Percentiles rank a stretch among this genome's conserved stretches.
These are phyloP conservation scores for Athrips mouffetella DNA, from an alignment of 2,888 invertebrate genomes.

Conservation along the genomic window DNA sequence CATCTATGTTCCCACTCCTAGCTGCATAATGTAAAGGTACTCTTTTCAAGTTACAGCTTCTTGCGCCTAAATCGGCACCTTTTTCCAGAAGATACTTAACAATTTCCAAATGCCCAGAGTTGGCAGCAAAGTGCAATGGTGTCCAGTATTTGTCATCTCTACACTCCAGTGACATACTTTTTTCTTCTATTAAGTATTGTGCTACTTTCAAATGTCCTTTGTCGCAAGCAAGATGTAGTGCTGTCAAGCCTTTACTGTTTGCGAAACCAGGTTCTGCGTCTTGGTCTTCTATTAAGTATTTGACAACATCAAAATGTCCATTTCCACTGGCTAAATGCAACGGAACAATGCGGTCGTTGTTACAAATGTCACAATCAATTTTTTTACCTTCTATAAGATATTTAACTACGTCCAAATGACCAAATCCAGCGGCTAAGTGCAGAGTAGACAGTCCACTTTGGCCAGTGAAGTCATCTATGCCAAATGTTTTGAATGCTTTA, in stretches of 20 bases:
- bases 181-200: constrained; percentile 8
- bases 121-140: not conserved
- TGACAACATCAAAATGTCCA: constrained; percentile 1
- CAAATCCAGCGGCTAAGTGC: constrained; percentile 3
- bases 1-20: not conserved
- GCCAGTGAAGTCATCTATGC: not conserved
- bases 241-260: not conserved
- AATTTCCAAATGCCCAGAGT: not conserved
- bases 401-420: not conserved
- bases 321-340: not conserved
- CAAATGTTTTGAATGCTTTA: not conserved
- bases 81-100: constrained; percentile 5
- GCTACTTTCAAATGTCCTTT: constrained; percentile 1
- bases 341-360: not conserved
- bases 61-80: not conserved
- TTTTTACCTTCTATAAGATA: not conserved
- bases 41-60: not conserved
- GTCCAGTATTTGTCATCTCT: not conserved
- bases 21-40: constrained; percentile 5
- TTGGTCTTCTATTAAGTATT: not conserved
- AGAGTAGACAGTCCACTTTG: not conserved
- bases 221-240: constrained; percentile 2
- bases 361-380: constrained; percentile 1
- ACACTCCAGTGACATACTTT: not conserved
- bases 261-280: not conserved